A percentile compares a stretch with the other conserved stretches of the same genome.
Conservation (phyloP, 2,888 invertebrate species). For the Stictocephala bisonia region DNA sequence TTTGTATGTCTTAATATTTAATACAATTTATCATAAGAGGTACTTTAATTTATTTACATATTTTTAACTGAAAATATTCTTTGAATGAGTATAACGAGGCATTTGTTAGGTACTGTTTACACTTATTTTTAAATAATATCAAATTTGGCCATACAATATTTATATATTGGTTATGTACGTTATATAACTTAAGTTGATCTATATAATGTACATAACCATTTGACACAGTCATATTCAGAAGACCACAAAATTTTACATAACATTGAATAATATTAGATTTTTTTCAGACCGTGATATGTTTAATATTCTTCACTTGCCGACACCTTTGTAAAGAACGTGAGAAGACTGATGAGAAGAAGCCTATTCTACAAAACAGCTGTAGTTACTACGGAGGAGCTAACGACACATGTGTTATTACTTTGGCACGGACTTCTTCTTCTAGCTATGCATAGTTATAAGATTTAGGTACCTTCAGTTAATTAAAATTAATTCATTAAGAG, state of each 20-base stretch:
- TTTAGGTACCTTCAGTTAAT: not conserved
- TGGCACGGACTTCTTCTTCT: constrained; percentile 3
- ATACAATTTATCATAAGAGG: no score
- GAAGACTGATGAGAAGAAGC: constrained; percentile 15
- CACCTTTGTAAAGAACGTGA: constrained; percentile 9
- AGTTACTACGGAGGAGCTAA: constrained; percentile 26
- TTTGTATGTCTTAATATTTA: no score
- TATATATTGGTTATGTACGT: no score
- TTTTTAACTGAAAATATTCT: no score
- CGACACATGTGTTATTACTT: constrained; percentile 25
- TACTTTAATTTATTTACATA: no score
- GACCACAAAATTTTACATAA: not conserved
- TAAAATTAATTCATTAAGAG: not conserved
- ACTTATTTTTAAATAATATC: no score
- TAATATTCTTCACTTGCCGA: constrained; percentile 50
- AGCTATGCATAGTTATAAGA: not conserved
- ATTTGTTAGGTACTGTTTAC: no score
- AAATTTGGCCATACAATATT: no score
- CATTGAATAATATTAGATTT: not conserved
- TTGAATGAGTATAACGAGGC: no score
- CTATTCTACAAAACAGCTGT: constrained; percentile 23
- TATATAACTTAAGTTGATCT: no score
- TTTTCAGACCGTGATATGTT: constrained; percentile 50
- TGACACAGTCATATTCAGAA: no score
- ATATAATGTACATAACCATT: no score